These are phyloP conservation scores for Vulpes lagopus DNA, from an alignment of 2,113 vertebrate genomes.

Conservation along the genomic window DNA sequence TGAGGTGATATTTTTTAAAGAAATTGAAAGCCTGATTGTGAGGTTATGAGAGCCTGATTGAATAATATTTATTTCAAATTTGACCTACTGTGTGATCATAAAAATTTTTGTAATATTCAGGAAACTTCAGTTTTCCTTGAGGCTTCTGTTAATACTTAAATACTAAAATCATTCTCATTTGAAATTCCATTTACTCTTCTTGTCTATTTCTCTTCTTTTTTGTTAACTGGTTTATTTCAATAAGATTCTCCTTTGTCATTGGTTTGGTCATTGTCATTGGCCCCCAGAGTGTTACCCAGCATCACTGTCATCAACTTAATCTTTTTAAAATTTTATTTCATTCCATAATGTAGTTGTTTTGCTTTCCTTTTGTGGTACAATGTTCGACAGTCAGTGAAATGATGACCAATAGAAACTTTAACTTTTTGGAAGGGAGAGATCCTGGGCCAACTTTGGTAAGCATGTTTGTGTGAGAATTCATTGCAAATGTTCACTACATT, in stretches of 20 bases:
- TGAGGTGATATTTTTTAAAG: background rate
- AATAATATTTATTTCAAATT: conserved; percentile 47
- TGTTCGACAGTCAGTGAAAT: background rate
- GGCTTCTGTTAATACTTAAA: background rate
- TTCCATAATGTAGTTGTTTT: background rate
- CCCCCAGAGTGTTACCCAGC: background rate
- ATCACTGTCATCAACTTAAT: background rate
- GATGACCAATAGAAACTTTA: background rate
- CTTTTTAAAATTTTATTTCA: conserved; percentile 17
- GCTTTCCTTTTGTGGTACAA: background rate
- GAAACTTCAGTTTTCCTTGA: background rate
- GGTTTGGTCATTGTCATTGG: background rate
- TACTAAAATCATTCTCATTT: background rate
- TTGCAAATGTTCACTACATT: background rate
- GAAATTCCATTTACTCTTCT: background rate
- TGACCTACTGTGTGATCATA: background rate
- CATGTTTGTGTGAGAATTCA: background rate
- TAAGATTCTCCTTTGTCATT: background rate
- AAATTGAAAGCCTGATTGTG: background rate
- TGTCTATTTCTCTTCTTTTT: background rate
- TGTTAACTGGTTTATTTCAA: background rate
- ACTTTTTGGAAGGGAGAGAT: background rate
- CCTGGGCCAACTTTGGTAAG: background rate
- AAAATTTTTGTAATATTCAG: background rate
- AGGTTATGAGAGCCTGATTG: background rate